A percentile compares a stretch with the other conserved stretches of the same genome.
Conservation (phyloP, 2,888 invertebrate species). For the Catocala fraxini region DNA sequence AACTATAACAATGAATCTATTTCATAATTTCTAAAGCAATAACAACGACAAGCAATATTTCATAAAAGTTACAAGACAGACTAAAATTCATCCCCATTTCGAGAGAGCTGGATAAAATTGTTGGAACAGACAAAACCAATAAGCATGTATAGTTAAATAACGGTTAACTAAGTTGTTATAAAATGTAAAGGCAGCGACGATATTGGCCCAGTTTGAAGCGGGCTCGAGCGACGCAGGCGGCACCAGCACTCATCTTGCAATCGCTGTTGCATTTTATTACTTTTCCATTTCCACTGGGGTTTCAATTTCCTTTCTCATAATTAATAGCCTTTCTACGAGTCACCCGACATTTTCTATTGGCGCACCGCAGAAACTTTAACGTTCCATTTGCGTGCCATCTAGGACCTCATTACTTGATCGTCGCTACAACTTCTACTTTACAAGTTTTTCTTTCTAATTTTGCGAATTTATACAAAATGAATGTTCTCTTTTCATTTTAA, state of each 20-base stretch:
- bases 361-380: constrained; percentile 74
- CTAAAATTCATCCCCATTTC: neutral
- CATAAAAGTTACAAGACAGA: neutral
- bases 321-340: constrained; percentile 84
- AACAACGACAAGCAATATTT: no score
- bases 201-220: constrained; percentile 61
- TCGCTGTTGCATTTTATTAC: constrained; percentile 87
- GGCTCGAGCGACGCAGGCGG: constrained; percentile 44
- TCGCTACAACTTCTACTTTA: constrained; percentile 35
- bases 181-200: constrained; percentile 45
- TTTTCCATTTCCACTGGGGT: constrained; percentile 87
- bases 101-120: neutral
- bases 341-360: constrained; percentile 79
- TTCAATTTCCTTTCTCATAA: constrained; percentile 87
- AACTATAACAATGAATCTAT: no score
- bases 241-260: constrained; percentile 79
- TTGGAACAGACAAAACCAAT: constrained; percentile 22
- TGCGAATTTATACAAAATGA: neutral
- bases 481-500: no score
- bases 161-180: constrained; percentile 42
- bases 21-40: no score
- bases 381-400: constrained; percentile 77
- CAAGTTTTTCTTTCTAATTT: constrained; percentile 29
- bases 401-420: constrained; percentile 62
- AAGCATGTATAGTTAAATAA: constrained; percentile 29